Conservation (phyloP, 2,888 invertebrate genomes). For the Macropis europaea region DNA sequence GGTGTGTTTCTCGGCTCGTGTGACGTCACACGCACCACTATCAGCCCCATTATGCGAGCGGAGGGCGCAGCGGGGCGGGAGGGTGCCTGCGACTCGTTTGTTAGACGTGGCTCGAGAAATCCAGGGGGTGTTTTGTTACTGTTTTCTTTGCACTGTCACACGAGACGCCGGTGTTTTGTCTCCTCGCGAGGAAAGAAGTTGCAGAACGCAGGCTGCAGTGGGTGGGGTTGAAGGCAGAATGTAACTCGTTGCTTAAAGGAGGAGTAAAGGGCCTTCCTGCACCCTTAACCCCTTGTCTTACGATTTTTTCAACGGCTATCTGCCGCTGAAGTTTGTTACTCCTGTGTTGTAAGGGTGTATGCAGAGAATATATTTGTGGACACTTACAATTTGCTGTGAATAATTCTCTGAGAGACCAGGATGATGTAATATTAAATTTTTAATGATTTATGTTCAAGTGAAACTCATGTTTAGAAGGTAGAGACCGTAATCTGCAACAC, state of each 20-base stretch:
- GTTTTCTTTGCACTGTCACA: slow-evolving; percentile 70
- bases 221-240: slow-evolving; percentile 42
- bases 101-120: slow-evolving; percentile 68
- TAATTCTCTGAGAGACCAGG: too few relatives aligned
- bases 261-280: slow-evolving; percentile 46
- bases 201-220: slow-evolving; percentile 21
- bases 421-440: too few relatives aligned
- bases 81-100: slow-evolving; percentile 77
- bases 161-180: slow-evolving; percentile 67
- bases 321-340: too few relatives aligned
- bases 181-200: slow-evolving; percentile 49
- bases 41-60: slow-evolving; percentile 70
- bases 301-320: too few relatives aligned
- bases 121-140: slow-evolving; percentile 72
- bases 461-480: too few relatives aligned
- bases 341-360: too few relatives aligned
- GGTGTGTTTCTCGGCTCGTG: slow-evolving; percentile 57
- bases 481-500: too few relatives aligned
- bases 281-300: slow-evolving; percentile 47
- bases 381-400: too few relatives aligned
- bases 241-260: slow-evolving; percentile 54
- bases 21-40: slow-evolving; percentile 72
- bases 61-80: slow-evolving; percentile 28
- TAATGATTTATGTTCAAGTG: too few relatives aligned
- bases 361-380: too few relatives aligned